phyloP scores from a whole-genome alignment of 2,113 vertebrate genomes.

The Plestiodon gilberti region DNA sequence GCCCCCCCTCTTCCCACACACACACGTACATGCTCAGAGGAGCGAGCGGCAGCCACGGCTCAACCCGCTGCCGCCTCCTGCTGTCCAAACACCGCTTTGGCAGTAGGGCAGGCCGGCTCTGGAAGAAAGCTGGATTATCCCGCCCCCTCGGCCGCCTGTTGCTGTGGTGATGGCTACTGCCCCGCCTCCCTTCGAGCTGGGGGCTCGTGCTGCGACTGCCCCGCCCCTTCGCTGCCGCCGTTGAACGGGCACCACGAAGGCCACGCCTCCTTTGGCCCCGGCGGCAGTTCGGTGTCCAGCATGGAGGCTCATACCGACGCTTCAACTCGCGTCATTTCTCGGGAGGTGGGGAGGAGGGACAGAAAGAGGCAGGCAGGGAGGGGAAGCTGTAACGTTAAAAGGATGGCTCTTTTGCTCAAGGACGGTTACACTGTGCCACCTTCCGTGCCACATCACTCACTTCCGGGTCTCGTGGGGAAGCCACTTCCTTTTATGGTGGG shows the following conservation, averaged over 20 bases:
- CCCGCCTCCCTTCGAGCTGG: neutral
- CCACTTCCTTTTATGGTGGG: neutral
- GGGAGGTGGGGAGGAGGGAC: neutral
- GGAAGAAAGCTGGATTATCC: neutral
- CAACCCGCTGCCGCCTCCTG: neutral
- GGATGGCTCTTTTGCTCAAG: no score
- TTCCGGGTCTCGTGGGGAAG: constrained; percentile 50
- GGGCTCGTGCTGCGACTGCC: neutral
- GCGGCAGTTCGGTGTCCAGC: no score
- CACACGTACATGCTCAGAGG: no score
- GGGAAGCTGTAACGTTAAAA: no score
- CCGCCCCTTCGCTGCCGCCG: neutral
- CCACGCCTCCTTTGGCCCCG: neutral
- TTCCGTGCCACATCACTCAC: neutral
- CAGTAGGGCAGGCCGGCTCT: neutral
- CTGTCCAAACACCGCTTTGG: no score
- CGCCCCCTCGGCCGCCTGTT: neutral
- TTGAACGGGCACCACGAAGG: neutral
- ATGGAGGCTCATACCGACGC: neutral
- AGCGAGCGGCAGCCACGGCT: no score
- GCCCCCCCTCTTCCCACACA: no score
- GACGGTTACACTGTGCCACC: neutral
- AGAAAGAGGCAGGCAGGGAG: no score
- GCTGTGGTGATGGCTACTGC: no score
- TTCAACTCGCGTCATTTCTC: neutral